Base-by-base conservation (phyloP, 2,113 vertebrate genomes). In the Aix galericulata region DNA sequence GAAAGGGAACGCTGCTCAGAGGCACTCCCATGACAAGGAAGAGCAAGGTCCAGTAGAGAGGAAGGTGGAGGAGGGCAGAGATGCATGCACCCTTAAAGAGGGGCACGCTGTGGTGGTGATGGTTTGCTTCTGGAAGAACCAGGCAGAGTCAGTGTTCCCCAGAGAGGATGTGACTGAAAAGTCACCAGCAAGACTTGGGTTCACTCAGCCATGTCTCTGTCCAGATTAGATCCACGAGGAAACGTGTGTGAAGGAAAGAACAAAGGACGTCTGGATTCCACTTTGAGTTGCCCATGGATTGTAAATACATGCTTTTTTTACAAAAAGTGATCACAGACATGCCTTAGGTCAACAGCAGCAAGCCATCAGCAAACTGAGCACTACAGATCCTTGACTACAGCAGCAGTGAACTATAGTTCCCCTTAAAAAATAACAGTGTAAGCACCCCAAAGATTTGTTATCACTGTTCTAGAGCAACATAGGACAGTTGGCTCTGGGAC, bases 351-450 rank as follows among this genome's bases (percentile, higher is more conserved):
- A 60, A 9, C 4, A 40, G 55, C 25, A 16, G 9, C 62, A 44
- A 21, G 11, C 50, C 23, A 2, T 1, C 48, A 36, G 32, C 14
- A 36, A 55, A 34, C 3, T 86, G 69, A 84, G 52, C 18, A 6
- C 36, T 77, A 27, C 55, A 78, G 18, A 26, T 58, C 72, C 40
- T 55, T 46, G 31, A 25, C 13, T 29, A 5, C 22, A 68, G 11
- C 11, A 63, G 18, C 42, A 60, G 17, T 20, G 31, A 81, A 31
- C 1, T 4, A 44, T 8, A 29, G 22, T 1, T 1, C 77, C 32
- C 26, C 12, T 62, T 32, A 25, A 36, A 17, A 85, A 88, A 34
- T 11, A 80, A 8, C 27, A 66, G 7, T 0, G 0, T 10, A 1
- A 8, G 26, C 12, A 67, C 50, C 38, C 59, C 48, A 44, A 66